Conservation (phyloP, 1,140 invertebrate species). For the Trypoxylus dichotomus region DNA sequence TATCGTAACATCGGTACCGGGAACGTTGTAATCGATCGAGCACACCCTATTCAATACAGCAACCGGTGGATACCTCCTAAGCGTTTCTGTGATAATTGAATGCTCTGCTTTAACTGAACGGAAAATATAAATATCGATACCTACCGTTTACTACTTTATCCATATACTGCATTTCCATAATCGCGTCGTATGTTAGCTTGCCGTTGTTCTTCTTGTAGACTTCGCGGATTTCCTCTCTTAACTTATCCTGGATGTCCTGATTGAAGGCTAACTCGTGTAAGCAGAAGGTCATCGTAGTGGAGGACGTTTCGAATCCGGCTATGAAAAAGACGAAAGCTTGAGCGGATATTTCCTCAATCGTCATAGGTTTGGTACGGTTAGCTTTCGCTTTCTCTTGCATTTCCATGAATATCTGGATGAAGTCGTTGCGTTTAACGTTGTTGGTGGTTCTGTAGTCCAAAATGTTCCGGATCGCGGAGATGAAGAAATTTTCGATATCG, state of each 20-base stretch:
- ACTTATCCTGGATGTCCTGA: constrained; percentile 54
- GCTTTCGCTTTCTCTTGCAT: constrained; percentile 50
- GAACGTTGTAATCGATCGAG: constrained; percentile 52
- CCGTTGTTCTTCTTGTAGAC: constrained; percentile 54
- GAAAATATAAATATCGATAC: not conserved
- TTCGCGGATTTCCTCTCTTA: constrained; percentile 54
- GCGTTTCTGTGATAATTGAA: constrained; percentile 51
- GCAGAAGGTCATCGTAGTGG: constrained; percentile 53
- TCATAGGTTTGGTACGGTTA: constrained; percentile 27
- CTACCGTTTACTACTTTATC: constrained; percentile 52
- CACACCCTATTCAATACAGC: constrained; percentile 53
- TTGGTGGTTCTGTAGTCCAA: too few relatives aligned
- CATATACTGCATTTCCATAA: constrained; percentile 57
- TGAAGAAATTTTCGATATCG: too few relatives aligned
- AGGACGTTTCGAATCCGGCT: constrained; percentile 58
- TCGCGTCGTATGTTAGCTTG: constrained; percentile 59
- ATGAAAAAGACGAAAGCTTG: constrained; percentile 46
- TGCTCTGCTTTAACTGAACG: not conserved
- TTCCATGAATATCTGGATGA: constrained; percentile 60
- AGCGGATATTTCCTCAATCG: constrained; percentile 32
- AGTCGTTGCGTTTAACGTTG: constrained; percentile 52
- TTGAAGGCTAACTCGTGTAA: constrained; percentile 56
- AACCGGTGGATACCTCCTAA: constrained; percentile 60
- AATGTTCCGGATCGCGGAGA: too few relatives aligned
- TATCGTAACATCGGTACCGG: constrained; percentile 50